Conservation (phyloP, 2,797 vertebrate species). For the Sarcoramphus papa region DNA sequence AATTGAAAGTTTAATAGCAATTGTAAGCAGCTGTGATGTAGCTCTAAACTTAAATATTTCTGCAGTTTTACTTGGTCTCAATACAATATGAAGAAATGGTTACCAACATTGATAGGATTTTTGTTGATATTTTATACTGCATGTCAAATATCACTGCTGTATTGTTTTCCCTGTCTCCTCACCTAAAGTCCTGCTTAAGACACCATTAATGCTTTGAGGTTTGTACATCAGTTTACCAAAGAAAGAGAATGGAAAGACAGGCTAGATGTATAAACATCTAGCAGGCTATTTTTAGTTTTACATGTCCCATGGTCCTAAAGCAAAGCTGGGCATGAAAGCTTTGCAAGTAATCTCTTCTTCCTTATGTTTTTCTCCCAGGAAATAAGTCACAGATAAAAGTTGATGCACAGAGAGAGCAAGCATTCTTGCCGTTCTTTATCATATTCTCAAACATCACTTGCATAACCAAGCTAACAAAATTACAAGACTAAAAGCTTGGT, state of each 20-base stretch:
- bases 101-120: accelerated
- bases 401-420: not conserved
- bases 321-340: not conserved
- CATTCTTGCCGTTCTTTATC: not conserved
- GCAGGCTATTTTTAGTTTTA: not conserved
- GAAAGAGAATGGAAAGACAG: not conserved
- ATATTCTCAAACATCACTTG: not conserved
- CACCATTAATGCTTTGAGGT: not conserved
- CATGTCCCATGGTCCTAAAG: not conserved
- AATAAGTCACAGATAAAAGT: not conserved
- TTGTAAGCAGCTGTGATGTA: not conserved
- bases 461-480: not conserved
- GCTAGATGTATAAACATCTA: not conserved
- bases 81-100: not conserved
- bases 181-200: not conserved
- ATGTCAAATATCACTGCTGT: not conserved
- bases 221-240: not conserved
- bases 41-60: not conserved
- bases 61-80: not conserved
- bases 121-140: not conserved
- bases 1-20: not conserved
- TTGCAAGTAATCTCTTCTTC: not conserved
- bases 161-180: not conserved
- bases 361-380: not conserved
- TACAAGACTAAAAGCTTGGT: not conserved